phyloP scores from a whole-genome alignment of 1,140 invertebrate species.

The Coptotermes formosanus region DNA sequence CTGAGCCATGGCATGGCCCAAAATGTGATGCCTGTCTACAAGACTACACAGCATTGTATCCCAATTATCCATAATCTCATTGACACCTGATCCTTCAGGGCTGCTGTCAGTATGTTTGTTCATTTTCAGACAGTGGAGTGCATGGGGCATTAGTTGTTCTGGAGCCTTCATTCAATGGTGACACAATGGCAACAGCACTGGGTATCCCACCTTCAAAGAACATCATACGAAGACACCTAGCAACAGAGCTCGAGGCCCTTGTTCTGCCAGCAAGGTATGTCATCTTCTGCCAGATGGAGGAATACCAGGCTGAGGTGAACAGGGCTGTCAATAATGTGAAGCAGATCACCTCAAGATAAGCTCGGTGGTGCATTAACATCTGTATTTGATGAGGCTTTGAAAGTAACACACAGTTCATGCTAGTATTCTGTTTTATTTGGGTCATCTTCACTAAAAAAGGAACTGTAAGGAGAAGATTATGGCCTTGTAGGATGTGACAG shows the following conservation, averaged over 20 bases:
- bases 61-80: too few relatives aligned
- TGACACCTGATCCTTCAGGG: too few relatives aligned
- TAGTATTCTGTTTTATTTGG: background rate
- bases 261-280: conserved; percentile 87
- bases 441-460: too few relatives aligned
- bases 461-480: too few relatives aligned
- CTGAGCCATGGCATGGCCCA: too few relatives aligned
- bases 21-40: too few relatives aligned
- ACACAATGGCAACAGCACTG: conserved; percentile 89
- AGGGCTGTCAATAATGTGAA: conserved; percentile 40
- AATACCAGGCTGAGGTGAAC: conserved; percentile 64
- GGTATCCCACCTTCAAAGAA: conserved; percentile 91
- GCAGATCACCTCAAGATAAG: conserved; percentile 28
- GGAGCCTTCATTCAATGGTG: conserved; percentile 89
- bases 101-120: background rate
- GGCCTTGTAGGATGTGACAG: too few relatives aligned
- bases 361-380: background rate
- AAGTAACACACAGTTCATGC: background rate
- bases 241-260: conserved; percentile 85
- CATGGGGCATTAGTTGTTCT: conserved; percentile 89
- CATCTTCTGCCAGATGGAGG: conserved; percentile 75
- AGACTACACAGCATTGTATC: too few relatives aligned
- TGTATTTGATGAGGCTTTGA: conserved; percentile 1
- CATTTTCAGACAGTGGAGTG: conserved; percentile 78
- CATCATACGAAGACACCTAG: conserved; percentile 87